phyloP scores from a whole-genome alignment of 2,113 vertebrate species.

The Etheostoma cragini region DNA sequence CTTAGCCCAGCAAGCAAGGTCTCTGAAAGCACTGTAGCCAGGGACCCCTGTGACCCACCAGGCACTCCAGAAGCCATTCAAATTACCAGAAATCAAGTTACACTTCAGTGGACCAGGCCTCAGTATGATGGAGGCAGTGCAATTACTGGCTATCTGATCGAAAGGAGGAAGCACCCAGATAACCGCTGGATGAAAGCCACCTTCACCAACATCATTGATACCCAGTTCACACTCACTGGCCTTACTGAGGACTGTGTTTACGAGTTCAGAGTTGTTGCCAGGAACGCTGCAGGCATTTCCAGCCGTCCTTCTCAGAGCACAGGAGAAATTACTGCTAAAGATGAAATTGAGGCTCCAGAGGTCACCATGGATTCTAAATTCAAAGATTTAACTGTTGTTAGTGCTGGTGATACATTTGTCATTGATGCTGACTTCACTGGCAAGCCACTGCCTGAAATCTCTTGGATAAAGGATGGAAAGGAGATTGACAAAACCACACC shows the following conservation, averaged over 20 bases:
- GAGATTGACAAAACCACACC: conserved; percentile 92
- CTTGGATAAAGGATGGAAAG: conserved; percentile 95
- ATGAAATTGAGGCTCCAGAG: conserved; percentile 95
- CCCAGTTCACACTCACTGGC: conserved; percentile 91
- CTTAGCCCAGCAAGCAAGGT: conserved; percentile 93
- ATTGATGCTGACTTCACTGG: conserved; percentile 96
- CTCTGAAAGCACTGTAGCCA: conserved; percentile 92
- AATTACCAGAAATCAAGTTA: conserved; percentile 94
- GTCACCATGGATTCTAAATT: conserved; percentile 95
- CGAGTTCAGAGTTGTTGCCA: conserved; percentile 97
- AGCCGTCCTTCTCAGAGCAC: conserved; percentile 95
- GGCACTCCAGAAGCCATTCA: conserved; percentile 93
- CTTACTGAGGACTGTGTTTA: conserved; percentile 93
- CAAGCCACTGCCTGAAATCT: conserved; percentile 93
- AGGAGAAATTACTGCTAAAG: conserved; percentile 95
- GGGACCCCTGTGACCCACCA: conserved; percentile 95
- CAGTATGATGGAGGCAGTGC: conserved; percentile 96
- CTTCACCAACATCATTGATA: conserved; percentile 94
- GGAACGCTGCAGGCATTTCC: conserved; percentile 91
- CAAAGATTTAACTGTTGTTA: conserved; percentile 92
- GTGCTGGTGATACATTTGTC: conserved; percentile 91
- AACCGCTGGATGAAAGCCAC: conserved; percentile 99
- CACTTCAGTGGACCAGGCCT: conserved; percentile 93
- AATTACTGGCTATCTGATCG: conserved; percentile 95
- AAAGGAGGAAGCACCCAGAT: conserved; percentile 95